phyloP scores from a whole-genome alignment of 2,797 vertebrate genomes.

The Chloroceryle amazona region DNA sequence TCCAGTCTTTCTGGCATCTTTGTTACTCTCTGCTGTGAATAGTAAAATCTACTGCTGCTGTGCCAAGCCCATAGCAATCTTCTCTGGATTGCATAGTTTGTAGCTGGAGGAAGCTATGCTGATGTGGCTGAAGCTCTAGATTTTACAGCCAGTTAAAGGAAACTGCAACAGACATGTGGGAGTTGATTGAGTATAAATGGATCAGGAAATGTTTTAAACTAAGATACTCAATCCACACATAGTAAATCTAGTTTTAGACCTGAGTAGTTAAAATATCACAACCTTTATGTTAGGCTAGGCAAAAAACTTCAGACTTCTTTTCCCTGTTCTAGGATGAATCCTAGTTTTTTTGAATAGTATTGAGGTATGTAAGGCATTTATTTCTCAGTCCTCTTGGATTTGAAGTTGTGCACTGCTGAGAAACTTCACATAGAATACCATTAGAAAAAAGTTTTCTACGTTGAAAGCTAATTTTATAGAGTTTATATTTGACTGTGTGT shows the following conservation, averaged over 20 bases:
- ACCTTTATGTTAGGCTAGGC: background rate
- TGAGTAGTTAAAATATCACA: background rate
- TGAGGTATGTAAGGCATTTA: background rate
- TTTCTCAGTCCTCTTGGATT: background rate
- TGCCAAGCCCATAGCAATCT: background rate
- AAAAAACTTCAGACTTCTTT: background rate
- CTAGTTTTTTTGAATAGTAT: background rate
- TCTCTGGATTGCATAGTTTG: background rate
- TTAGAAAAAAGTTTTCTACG: background rate
- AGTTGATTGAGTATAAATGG: background rate
- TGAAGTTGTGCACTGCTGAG: background rate
- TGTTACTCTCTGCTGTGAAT: background rate
- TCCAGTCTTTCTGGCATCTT: background rate
- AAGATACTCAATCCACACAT: background rate
- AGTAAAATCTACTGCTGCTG: background rate
- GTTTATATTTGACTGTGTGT: background rate
- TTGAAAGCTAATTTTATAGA: background rate
- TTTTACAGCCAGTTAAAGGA: slow-evolving; percentile 3
- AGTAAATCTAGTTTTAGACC: background rate
- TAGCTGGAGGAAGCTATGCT: background rate
- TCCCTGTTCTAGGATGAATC: background rate
- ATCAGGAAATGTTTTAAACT: background rate
- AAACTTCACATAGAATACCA: background rate
- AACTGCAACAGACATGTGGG: background rate
- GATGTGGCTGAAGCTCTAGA: background rate